Conservation (phyloP, 1,140 invertebrate genomes). For the Hetaerina americana region DNA sequence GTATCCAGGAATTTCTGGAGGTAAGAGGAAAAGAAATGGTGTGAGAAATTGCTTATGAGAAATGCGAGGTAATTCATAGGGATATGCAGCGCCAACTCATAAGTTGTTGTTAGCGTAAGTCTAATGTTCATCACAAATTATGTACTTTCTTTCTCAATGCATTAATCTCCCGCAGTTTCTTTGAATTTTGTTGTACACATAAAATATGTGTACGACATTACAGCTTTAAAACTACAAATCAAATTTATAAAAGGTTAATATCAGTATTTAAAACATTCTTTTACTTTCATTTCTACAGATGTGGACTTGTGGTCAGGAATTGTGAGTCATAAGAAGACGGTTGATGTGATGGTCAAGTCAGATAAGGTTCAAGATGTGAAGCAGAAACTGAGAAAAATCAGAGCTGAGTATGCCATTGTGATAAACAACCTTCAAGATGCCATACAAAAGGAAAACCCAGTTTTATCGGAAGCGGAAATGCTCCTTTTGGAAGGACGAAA, state of each 20-base stretch:
- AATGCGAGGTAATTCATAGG: no score
- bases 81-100: no score
- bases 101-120: neutral
- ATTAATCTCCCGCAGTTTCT: neutral
- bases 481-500: constrained; percentile 51
- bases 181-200: neutral
- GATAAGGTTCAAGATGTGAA: constrained; percentile 16
- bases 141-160: neutral
- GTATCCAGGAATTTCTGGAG: no score
- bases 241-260: neutral
- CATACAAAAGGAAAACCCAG: constrained; percentile 64
- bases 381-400: constrained; percentile 22
- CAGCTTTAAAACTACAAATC: neutral
- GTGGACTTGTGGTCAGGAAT: constrained; percentile 18
- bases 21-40: no score
- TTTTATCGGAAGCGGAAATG: constrained; percentile 41
- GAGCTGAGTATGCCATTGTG: constrained; percentile 41
- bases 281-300: constrained; percentile 14
- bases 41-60: no score
- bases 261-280: no score
- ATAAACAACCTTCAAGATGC: constrained; percentile 61
- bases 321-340: constrained; percentile 11
- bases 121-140: neutral
- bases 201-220: neutral
- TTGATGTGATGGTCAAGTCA: constrained; percentile 19